Base-by-base conservation (phyloP, 2,797 vertebrate genomes). In the Rhynchonycteris naso region DNA sequence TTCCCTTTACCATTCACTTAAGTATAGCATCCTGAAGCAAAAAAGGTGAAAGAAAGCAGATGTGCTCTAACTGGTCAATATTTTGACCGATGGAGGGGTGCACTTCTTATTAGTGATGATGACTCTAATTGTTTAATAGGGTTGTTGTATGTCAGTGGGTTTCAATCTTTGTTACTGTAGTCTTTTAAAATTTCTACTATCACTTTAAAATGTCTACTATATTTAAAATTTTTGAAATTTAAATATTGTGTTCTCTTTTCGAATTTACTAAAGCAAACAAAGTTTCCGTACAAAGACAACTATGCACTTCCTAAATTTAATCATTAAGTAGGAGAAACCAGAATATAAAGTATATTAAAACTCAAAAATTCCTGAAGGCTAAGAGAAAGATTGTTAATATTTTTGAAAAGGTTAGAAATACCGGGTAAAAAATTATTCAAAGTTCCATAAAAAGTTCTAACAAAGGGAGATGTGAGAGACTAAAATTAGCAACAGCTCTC, bases 191-290 rank as follows among this genome's bases (percentile, higher is more conserved):
- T 78, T 26, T 79, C 22, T 61, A 92, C 78, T 74, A 38, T 66
- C 58, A 63, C 79, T 94, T 90, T 11, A 59, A 81, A 92, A 93
- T 54, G 1, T 63, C 16, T 9, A 56, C 38, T 78, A 38, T 22
- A 12, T 69, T 82, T 63, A 35, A 90, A 82, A 30, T 56, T 88
- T 86, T 47, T 89, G 33, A 95, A 95, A 94, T 88, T 75, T 94
- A 95, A 94, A 85, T 80, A 89, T 0, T 89, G 47, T 58, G 68
- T 18, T 78, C 75, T 33, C 11, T 65, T 95, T 90, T 72, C 56
- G 5, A 96, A 93, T 87, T 38, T 65, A 8, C n/a, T 76, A 75
- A 87, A 84, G 22, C 21, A 94, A 91, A 76, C 14, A 14, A 82
- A 83, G 28, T n/a, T 91, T 87, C 79, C 28, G 30, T 83, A 68